Base-by-base conservation (phyloP, 2,888 invertebrate genomes). In the Acrobasis suavella region DNA sequence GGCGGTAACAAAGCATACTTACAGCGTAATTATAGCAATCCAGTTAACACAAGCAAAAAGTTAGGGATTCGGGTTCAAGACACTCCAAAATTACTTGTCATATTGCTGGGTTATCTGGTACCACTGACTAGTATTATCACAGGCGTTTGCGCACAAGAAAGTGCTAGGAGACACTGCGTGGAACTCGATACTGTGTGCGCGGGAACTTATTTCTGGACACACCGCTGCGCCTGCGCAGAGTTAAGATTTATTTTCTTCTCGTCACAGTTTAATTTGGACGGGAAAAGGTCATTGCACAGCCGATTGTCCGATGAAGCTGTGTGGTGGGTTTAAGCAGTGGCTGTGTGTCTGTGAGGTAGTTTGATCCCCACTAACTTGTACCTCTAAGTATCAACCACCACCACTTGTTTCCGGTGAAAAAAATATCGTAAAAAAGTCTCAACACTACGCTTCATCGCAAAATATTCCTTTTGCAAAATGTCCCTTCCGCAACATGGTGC, bases 201-300 rank as follows among this genome's bases (percentile, higher is more conserved):
- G 73, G 74, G 82, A 79, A 75, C 80, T 81, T 91, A 91, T 91
- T 91, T 89, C 79, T 71, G 89, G 88, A 82, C 59, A 64, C 69
- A 74, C 70, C 76, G 78, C 77, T 75, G 80, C 83, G 82, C 83
- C 70, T 74, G 84, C 86, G 82, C 76, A 70, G 72, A 70, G 65
- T 60, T 64, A 39, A 68, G 75, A 81, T 82, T 81, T 83, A 84
- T 85, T 84, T 85, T 83, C 77, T 73, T 78, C 78, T 78, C 86
- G 86, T 86, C 89, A 87, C 80, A 82, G 84, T 83, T 86, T 84
- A 86, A 88, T 91, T 89, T 86, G 86, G 86, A 86, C 75, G 72
- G 68, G 69, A 82, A 92, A 92, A 92, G 91, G 91, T 92, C 91
- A 85, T 88, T 91, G 91, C 87, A 91, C 91, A 91, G 80, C 70